Base-by-base conservation (phyloP, 2,113 vertebrate species). In the Plectropomus leopardus region DNA sequence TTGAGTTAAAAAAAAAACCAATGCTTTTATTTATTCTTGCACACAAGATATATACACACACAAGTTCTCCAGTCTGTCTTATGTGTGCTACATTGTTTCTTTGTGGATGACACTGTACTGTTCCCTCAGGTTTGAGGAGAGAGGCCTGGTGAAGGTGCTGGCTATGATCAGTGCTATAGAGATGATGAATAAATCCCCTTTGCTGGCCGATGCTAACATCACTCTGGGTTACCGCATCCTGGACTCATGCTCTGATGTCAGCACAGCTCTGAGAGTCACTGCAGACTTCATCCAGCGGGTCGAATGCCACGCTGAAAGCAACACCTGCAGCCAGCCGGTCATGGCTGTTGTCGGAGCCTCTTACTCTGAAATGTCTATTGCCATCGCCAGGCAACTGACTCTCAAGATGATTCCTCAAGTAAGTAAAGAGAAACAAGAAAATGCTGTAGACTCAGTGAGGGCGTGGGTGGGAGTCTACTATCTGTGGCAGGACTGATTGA, bases 381-480 rank as follows among this genome's bases (percentile, higher is more conserved):
- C 96, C 6, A 86, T 97, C 57, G 97, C 96, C 68, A 93, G 95
- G 83, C 88, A 96, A 63, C 76, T 98, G 70, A 96, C 95, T 72
- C 93, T 97, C 84, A 89, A 95, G 19, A 92, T 96, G 58, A 96
- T 97, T 64, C 97, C 97, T 72, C 96, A 97, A 92, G 97, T 98
- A 86, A 17, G 92, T 87, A 58, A 13, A 11, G 3, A 51, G 21
- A 45, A n/a, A 21, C 2, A 23, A n/a, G 9, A 30, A 59, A 15
- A 53, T 11, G 11, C 14, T 40, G n/a, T 19, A 4, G 3, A 47
- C 0, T 53, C 5, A 48, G 15, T 48, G 42, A 26, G 19, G 23
- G 19, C 23, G 54, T 4, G 16, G 30, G 48, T 53, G 16, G 26
- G 36, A 26, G 23, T 50, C 13, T 7, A 34, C 3, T 26, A 51